Evolutionary conservation across 2,888 invertebrate genomes (phyloP).

Genomic region (Epicampocera succincta): DNA sequence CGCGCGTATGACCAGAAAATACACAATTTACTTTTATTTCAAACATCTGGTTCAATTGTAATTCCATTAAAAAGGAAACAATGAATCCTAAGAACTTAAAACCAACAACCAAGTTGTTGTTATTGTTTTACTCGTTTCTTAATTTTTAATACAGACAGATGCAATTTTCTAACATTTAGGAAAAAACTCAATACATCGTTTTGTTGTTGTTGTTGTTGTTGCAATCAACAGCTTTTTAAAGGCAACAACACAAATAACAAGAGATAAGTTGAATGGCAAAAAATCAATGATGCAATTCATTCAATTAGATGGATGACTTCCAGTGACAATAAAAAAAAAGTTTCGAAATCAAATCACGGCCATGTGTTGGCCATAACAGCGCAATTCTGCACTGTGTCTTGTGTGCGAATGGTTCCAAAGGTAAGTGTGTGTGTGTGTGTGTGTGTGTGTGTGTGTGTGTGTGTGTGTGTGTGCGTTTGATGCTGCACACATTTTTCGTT

Average conservation of each 20-base stretch:
- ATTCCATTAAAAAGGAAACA: constrained; percentile 53
- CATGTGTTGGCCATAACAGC: constrained; percentile 45
- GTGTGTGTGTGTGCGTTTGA: constrained; percentile 32
- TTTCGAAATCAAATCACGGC: constrained; percentile 59
- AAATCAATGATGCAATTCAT: constrained; percentile 72
- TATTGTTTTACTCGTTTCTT: no score
- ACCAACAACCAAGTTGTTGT: constrained; percentile 25
- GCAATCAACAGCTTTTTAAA: constrained; percentile 63
- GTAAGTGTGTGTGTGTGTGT: no score
- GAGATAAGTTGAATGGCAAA: constrained; percentile 16
- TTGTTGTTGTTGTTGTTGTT: background rate
- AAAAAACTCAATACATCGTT: background rate
- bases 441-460: no score
- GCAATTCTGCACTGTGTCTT: no score
- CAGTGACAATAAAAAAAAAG: constrained; percentile 70
- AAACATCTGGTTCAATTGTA: constrained; percentile 65
- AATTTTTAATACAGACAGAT: constrained; percentile 54
- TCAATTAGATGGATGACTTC: constrained; percentile 70
- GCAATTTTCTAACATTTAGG: constrained; percentile 65
- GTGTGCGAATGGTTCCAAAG: background rate
- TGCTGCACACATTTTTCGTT: constrained; percentile 28
- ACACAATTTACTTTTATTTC: constrained; percentile 62
- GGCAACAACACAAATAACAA: constrained; percentile 37
- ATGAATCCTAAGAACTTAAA: constrained; percentile 57
- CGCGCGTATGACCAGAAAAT: constrained; percentile 57